Conservation (phyloP, 2,888 invertebrate genomes). For the Camptogramma bilineatum region DNA sequence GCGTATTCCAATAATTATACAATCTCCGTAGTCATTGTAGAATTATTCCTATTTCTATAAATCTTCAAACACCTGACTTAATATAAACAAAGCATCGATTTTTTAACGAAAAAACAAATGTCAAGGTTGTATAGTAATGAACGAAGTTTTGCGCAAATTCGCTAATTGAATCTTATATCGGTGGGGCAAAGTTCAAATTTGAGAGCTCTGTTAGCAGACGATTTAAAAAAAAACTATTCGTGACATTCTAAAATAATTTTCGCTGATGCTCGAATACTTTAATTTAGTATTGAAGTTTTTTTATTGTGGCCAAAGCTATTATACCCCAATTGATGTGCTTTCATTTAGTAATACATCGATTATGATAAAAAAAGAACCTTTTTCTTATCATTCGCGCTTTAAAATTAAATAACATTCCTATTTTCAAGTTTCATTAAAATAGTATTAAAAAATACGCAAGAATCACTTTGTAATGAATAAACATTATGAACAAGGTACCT, state of each 20-base stretch:
- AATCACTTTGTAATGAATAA: not conserved
- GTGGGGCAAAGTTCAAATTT: conserved; percentile 25
- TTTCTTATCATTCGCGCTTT: not conserved
- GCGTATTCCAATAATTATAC: too few relatives aligned
- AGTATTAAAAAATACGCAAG: not conserved
- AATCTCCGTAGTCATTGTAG: conserved; percentile 2
- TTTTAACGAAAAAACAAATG: conserved; percentile 32
- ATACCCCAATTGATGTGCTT: conserved; percentile 15
- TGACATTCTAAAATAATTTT: conserved; percentile 38
- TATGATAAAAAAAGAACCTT: not conserved
- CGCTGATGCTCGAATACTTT: conserved; percentile 21
- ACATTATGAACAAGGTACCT: not conserved
- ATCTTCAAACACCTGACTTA: conserved; percentile 30
- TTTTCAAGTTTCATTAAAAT: not conserved
- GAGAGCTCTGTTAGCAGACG: conserved; percentile 17
- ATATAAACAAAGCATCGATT: conserved; percentile 30
- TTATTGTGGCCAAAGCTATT: conserved; percentile 20
- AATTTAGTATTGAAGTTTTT: conserved; percentile 22
- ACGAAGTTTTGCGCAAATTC: conserved; percentile 10
- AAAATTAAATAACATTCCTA: not conserved
- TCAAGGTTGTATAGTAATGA: conserved; percentile 32
- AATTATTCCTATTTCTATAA: conserved; percentile 17
- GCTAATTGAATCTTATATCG: conserved; percentile 24
- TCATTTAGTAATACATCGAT: conserved; percentile 10
- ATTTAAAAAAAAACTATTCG: conserved; percentile 25